Evolutionary conservation across 2,888 invertebrate genomes (phyloP), one percentile per base, ranked within the genome.

Genomic region (Tricholauxania praeusta): DNA sequence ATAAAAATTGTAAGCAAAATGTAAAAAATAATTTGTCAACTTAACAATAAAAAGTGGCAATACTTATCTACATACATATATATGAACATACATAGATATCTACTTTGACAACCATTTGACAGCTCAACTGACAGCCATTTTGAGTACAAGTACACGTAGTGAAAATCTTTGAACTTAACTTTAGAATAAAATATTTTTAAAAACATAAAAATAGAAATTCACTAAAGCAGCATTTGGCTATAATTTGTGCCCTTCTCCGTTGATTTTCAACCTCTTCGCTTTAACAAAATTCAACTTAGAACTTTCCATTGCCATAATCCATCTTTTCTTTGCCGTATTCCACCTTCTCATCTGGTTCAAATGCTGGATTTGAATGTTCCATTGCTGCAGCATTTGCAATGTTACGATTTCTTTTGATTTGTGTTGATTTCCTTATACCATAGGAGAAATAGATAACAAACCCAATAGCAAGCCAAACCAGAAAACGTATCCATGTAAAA

Each of bases 401-500:
- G 75, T 84, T 84, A 55, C 90, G 89, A 71, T 72, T 78, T 4
- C 84, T 75, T 0, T 55, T 12, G 28, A 85, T 85, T 80, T 94
- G 91, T 1, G 89, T 88, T 72, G 96, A 96, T 84, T 96, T 89
- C 55, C 90, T 88, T 72, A 97, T 91, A 60, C 97, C 96, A 83
- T 97, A 97, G 76, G 89, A 85, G 86, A 97, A 94, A 87, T 97
- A 97, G 81, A 97, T 95, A 3, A 91, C 80, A 82, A 96, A 93
- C 90, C 97, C 97, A 74, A 96, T 88, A 10, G 89, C 83, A 79
- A 98, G 90, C 97, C 97, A 98, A 17, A 94, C 90, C 70, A 90
- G 88, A 88, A 97, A 97, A 81, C 97, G 90, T 73, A 96, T 91
- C 97, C 97, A 97, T 3, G 97, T 97, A 81, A 92, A 90, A 66